Evolutionary conservation across 2,113 vertebrate species (phyloP).

Genomic region (Donacobius atricapilla): DNA sequence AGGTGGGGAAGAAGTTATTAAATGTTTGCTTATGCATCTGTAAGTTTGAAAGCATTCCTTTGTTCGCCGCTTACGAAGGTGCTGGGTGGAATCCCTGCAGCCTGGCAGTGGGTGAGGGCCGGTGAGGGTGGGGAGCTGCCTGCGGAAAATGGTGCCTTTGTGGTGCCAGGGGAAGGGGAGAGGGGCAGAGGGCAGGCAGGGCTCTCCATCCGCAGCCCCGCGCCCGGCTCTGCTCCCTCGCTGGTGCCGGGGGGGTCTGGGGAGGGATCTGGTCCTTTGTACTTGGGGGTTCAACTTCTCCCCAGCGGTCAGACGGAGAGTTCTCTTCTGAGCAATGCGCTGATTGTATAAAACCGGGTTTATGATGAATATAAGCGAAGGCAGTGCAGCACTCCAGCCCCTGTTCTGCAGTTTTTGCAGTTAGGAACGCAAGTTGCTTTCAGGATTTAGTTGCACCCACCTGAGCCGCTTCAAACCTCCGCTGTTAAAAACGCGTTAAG

Average conservation of each 20-base stretch:
- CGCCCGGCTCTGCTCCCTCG: background rate
- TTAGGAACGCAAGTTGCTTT: background rate
- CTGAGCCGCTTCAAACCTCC: background rate
- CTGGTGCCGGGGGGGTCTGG: background rate
- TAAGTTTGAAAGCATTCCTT: background rate
- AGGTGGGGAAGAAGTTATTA: slow-evolving; percentile 18
- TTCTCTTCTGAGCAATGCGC: background rate
- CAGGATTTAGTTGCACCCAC: background rate
- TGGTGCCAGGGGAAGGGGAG: background rate
- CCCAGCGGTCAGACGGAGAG: background rate
- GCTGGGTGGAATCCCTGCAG: background rate
- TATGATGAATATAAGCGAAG: fast-evolving
- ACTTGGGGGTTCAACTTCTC: background rate
- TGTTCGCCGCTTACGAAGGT: background rate
- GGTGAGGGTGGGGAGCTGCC: background rate
- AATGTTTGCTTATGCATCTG: background rate
- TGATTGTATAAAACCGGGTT: background rate
- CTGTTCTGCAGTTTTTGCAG: background rate
- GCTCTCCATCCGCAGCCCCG: background rate
- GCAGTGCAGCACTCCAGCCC: background rate
- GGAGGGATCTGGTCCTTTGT: background rate
- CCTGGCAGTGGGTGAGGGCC: background rate
- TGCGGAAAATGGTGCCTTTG: background rate
- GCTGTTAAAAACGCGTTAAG: background rate
- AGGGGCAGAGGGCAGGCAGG: background rate